Evolutionary conservation across 1,140 invertebrate genomes (phyloP).

Genomic region (Nasonia longicornis): DNA sequence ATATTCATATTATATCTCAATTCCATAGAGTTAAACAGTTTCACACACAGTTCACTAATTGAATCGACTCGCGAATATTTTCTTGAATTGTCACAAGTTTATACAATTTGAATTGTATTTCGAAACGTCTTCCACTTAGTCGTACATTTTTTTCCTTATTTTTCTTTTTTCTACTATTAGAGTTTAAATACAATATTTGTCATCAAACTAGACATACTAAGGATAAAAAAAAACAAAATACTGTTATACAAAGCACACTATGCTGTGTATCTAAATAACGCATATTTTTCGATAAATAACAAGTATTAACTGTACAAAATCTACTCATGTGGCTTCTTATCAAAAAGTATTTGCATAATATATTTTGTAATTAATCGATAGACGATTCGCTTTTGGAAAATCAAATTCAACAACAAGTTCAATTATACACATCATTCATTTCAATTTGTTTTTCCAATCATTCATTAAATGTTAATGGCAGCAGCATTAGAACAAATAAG

Average conservation of each 20-base stretch:
- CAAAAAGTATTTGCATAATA: not conserved
- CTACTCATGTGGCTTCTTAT: conserved; percentile 24
- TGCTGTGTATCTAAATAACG: conserved; percentile 24
- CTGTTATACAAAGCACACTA: conserved; percentile 36
- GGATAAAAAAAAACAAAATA: conserved; percentile 27
- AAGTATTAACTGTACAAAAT: conserved; percentile 41
- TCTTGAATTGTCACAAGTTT: conserved; percentile 10
- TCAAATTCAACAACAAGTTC: not conserved
- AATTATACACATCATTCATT: not conserved
- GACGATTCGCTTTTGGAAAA: not conserved
- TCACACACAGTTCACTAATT: conserved; percentile 16
- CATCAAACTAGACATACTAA: conserved; percentile 11
- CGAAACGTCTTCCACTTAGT: not conserved
- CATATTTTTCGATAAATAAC: conserved; percentile 35
- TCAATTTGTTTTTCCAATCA: not conserved
- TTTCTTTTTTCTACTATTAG: not conserved
- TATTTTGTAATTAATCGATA: conserved; percentile 1
- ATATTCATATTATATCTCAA: not conserved
- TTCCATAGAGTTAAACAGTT: not conserved
- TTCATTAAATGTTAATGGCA: conserved; percentile 28
- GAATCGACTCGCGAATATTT: conserved; percentile 28
- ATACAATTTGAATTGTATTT: conserved; percentile 3
- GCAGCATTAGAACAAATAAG: not conserved
- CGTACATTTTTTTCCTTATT: not conserved
- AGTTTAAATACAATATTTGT: conserved; percentile 1